Base-by-base conservation (phyloP, 1,140 invertebrate species). In the Dermatophagoides farinae region DNA sequence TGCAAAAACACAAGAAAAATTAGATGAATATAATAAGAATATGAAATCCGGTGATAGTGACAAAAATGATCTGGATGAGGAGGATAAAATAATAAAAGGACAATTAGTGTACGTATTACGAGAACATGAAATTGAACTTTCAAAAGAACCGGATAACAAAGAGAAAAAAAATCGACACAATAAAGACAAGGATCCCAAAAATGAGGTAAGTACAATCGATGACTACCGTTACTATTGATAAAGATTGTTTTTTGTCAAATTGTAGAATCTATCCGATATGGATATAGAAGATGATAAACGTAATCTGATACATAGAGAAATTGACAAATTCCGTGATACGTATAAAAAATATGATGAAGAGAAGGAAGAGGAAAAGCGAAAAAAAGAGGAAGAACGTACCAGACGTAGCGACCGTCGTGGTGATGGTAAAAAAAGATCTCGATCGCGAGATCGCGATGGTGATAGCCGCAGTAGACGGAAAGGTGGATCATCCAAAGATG, bases 271-370 rank as follows among this genome's bases (percentile, higher is more conserved):
- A 60, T 74, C 74, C 68, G 74, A 74, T 64, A 71, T 76, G 67
- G 75, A 90, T 69, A 68, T 95, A 60, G 92, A 96, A 74, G 91
- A 96, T 74, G 91, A 92, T 70, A 93, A 95, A 72, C 80, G 88
- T 64, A 74, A 77, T 72, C 79, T 97, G 63, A 96, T 97, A 65
- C 90, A 88, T 66, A 79, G 77, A 65, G 92, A 97, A 78, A 97
- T 97, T 73, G 87, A 87, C 64, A 92, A 90, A 74, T 97, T 97
- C 74, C 79, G 92, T 59, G 90, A 95, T 77, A 86, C 88, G 62
- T 91, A 92, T 83, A 92, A 91, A 66, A 67, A 65, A 59, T 65
- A 62, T 22, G 68, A 70, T 60, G 69, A 70, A 55, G 68, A 70
- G 44, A 66, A 70, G 64, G 68, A 70, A 57, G 70, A 70, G 52